phyloP scores from a whole-genome alignment of 2,113 vertebrate species.

The Nycticebus coucang region DNA sequence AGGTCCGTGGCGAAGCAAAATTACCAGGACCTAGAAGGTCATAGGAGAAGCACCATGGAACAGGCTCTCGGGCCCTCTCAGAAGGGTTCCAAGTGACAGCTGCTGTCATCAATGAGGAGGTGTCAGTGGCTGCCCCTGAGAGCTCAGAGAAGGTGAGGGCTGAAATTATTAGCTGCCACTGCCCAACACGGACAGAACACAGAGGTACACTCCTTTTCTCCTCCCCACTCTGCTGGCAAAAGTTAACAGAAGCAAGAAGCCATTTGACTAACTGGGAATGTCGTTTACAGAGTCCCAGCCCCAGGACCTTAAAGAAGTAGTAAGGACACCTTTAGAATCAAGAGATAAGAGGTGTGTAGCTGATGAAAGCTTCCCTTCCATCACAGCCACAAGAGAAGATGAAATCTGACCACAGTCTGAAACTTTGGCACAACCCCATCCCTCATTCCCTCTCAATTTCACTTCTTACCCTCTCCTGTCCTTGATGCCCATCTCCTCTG shows the following conservation, averaged over 20 bases:
- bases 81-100: neutral
- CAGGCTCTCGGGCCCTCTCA: neutral
- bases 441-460: neutral
- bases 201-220: neutral
- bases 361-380: neutral
- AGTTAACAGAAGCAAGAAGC: neutral
- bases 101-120: neutral
- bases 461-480: neutral
- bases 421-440: neutral
- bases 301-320: neutral
- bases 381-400: neutral
- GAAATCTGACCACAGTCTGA: neutral
- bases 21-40: neutral
- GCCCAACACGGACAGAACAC: neutral
- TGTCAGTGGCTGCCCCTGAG: neutral
- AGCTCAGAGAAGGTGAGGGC: neutral
- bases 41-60: neutral
- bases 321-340: neutral
- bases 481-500: neutral
- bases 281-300: neutral
- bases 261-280: neutral
- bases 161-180: neutral
- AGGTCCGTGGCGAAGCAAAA: neutral
- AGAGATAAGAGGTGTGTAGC: neutral
- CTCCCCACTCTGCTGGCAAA: neutral